Evolutionary conservation across 2,113 vertebrate genomes (phyloP), one percentile per base, ranked within the genome.

Genomic region (Prietella phreatophila): DNA sequence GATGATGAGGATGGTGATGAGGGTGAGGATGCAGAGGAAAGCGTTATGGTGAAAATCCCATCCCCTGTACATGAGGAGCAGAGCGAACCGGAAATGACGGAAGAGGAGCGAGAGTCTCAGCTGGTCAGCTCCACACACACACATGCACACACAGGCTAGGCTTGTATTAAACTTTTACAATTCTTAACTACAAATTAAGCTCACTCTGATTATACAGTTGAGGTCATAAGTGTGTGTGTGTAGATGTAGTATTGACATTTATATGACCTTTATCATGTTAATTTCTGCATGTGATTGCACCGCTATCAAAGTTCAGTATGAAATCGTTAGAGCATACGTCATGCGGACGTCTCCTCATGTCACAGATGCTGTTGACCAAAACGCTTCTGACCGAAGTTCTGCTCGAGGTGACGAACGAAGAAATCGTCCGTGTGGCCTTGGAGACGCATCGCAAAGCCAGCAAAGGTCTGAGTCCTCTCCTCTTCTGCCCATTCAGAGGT

Each of bases 21-120:
- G 42, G 96, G 95, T 87, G 96, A 97, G 15, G 95, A 96, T 60
- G 95, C 95, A 65, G 93, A 96, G 86, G 97, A 97, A 90, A 96
- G 95, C 71, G 88, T 93, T 78, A 94, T 95, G 58, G 88, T 94
- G 58, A 95, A 95, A 82, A 97, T 96, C 90, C 97, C 98, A 3
- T 99, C 98, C 47, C 97, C 97, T n/a, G 92, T 95, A 87, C 97
- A 95, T 8, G 98, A 99, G 88, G 98, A 99, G 80, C 96, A 96
- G 17, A 99, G 96, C 79, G 98, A 99, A 90, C 96, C 97, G 87
- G 98, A 99, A 94, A 97, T 99, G 97, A 99, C 97, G 1, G 98
- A 99, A 81, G 98, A 99, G 93, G 98, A 99, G 93, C 96, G 96
- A 87, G 98, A 99, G n/a, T 98, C 97, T 95, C 97, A 99, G 92